These are phyloP conservation scores for Coregonus sp. DNA, from an alignment of 2,797 vertebrate genomes.

Conservation along the genomic window DNA sequence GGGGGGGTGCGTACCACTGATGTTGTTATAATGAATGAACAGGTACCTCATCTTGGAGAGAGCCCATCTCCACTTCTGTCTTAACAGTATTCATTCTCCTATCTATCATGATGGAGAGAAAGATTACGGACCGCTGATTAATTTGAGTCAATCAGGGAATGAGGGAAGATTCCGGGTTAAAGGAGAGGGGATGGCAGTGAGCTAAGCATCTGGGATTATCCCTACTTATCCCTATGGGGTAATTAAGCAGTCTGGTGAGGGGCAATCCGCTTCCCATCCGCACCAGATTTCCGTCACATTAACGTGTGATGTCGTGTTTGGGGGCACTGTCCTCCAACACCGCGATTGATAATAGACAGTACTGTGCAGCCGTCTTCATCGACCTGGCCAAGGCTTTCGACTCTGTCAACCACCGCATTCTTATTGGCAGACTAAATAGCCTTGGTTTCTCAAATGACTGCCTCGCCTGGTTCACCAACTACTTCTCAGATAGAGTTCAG, in stretches of 20 bases:
- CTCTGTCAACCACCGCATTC: no score
- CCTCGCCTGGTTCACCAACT: no score
- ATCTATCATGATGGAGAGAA: conserved; percentile 17
- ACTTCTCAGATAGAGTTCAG: no score
- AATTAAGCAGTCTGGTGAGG: conserved; percentile 60
- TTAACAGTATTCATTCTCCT: conserved; percentile 16
- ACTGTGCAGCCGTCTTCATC: no score
- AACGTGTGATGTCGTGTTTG: conserved; percentile 43
- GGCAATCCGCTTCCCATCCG: conserved; percentile 60
- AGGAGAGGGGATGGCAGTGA: conserved; percentile 41
- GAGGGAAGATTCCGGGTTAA: conserved; percentile 48
- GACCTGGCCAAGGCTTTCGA: no score
- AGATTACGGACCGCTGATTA: conserved; percentile 67
- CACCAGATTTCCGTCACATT: conserved; percentile 55
- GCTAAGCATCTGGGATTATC: conserved; percentile 71
- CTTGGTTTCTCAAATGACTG: no score
- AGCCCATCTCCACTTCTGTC: background rate
- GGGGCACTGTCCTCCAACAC: conserved; percentile 12
- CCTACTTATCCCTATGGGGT: conserved; percentile 57
- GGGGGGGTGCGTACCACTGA: no score
- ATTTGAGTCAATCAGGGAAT: conserved; percentile 41
- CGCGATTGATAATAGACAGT: no score
- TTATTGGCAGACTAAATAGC: no score
- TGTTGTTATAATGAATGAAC: background rate
- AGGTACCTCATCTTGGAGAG: conserved; percentile 29